These are phyloP conservation scores for Aurelia aurita complex sp. Pacific DNA, from an alignment of 30 jellyfish, hydroid and myxozoan species.

Conservation along the genomic window DNA sequence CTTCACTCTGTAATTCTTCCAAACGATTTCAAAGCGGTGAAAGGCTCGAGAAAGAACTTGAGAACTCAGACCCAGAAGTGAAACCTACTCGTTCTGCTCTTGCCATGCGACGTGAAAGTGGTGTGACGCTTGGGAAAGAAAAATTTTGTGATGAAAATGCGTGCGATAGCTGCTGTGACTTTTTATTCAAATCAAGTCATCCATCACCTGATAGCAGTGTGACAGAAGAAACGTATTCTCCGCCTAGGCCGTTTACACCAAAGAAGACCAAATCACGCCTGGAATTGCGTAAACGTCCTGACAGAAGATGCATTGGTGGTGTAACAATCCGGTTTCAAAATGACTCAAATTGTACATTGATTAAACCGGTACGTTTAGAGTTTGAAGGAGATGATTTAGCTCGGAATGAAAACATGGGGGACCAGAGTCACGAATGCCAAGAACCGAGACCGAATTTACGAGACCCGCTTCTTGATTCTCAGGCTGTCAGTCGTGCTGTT, in stretches of 20 bases:
- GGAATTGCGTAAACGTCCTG: too few relatives aligned
- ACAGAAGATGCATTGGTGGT: too few relatives aligned
- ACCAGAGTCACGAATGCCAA: too few relatives aligned
- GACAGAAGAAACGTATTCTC: constrained; percentile 7
- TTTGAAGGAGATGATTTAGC: neutral
- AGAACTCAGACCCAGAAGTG: neutral
- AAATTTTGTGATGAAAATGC: too few relatives aligned
- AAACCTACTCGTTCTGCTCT: neutral
- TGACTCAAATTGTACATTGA: constrained; percentile 7
- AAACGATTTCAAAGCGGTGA: too few relatives aligned
- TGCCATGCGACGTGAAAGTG: neutral
- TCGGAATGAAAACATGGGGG: neutral
- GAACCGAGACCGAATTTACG: too few relatives aligned
- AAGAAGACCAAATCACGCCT: neutral
- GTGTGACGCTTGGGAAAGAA: neutral
- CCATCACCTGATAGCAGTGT: constrained; percentile 26
- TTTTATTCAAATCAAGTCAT: constrained; percentile 24
- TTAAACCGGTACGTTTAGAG: constrained; percentile 32
- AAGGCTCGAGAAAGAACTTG: too few relatives aligned
- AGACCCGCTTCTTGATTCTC: too few relatives aligned
- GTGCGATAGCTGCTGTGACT: constrained; percentile 54
- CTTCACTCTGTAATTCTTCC: neutral
- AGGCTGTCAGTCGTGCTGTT: too few relatives aligned
- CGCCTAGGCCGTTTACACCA: constrained; percentile 67
- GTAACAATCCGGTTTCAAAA: neutral